Evolutionary conservation across 2,797 vertebrate species (phyloP), one percentile per base, ranked within the genome.

Genomic region (Taenioides sp.): DNA sequence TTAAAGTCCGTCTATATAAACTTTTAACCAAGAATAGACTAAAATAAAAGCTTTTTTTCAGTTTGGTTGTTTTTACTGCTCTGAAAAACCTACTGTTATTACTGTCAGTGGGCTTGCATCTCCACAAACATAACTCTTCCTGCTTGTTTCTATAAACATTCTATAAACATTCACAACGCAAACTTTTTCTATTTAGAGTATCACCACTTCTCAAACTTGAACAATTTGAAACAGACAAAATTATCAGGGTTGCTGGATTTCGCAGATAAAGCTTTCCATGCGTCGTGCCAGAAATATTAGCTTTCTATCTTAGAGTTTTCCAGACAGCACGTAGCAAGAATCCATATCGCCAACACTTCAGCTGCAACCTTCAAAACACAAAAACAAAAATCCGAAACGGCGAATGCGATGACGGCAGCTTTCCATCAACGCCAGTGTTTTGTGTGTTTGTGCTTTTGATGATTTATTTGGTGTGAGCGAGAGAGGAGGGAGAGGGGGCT

Each of bases 311-410:
- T 65, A 27, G 47, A 69, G 49, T 59, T 34, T 76, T 60, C 67
- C 76, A 84, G 81, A 78, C 85, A 61, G 79, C 80, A 81, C 75
- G 61, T 74, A 80, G 72, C 69, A 57, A 68, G 80, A 80, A 85
- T 80, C 83, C 79, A 85, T 86, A 83, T 77, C 70, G 16, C 77
- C 69, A 80, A 84, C 73, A 82, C 79, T 79, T 76, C 80, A 79
- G 79, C 72, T 52, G 22, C 70, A 75, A 76, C 58, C 64, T 54
- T 76, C 72, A 76, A 69, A 78, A 62, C 7, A 34, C 28, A 62
- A 4, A 62, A 34, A 62, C 17, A 20, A 83, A 81, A 76, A 76
- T 28, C 31, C 62, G 49, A 66, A 64, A 73, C 57, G 78, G 66
- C 66, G 68, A 67, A 76, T 14, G 75, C 55, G 75, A 83, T 67